Conservation (phyloP, 2,113 vertebrate species). For the Circaetus gallicus region DNA sequence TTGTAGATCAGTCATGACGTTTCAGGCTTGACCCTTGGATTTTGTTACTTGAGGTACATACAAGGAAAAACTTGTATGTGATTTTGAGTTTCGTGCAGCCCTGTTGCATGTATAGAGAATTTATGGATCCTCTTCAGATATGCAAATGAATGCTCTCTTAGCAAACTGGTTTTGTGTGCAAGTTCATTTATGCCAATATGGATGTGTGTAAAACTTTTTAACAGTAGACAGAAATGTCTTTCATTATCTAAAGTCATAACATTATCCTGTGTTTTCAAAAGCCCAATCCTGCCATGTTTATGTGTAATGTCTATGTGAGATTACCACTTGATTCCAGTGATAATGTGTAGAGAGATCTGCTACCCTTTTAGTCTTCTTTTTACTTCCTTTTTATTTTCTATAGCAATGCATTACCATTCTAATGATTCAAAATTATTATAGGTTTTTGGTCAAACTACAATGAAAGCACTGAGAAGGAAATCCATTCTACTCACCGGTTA, state of each 20-base stretch:
- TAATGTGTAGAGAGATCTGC: neutral
- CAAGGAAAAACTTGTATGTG: neutral
- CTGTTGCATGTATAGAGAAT: rapidly evolving
- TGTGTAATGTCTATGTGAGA: neutral
- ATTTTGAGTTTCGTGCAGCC: neutral
- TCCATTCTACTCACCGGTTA: slow-evolving; percentile 90
- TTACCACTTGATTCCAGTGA: neutral
- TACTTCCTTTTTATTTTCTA: neutral
- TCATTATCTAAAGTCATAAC: neutral
- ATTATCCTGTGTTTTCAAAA: neutral
- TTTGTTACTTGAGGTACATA: neutral
- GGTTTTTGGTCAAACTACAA: slow-evolving; percentile 85
- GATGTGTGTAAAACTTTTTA: neutral
- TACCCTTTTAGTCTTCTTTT: neutral
- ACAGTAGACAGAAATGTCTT: neutral
- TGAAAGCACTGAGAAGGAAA: slow-evolving; percentile 86
- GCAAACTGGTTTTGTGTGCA: neutral
- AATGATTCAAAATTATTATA: slow-evolving; percentile 39
- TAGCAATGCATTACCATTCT: neutral
- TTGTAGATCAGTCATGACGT: neutral
- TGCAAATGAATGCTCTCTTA: neutral
- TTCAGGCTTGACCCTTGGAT: neutral
- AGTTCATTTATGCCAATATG: neutral
- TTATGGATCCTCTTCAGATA: neutral
- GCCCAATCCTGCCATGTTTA: neutral